phyloP scores from a whole-genome alignment of 2,888 invertebrate species.

The Cremastobaeus sp. region DNA sequence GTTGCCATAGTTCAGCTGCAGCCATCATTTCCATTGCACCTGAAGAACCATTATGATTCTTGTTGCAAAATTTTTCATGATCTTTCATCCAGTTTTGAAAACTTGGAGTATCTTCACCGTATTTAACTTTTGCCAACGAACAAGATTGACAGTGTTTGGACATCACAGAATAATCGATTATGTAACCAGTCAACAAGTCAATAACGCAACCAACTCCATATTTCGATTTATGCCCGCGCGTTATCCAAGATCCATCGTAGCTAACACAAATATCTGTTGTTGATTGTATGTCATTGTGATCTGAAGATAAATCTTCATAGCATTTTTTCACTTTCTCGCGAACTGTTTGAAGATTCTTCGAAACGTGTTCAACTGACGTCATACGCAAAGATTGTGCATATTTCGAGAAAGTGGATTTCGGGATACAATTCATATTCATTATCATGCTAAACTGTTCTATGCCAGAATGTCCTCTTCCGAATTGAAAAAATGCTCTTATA shows the following conservation, averaged over 20 bases:
- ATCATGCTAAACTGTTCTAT: constrained; percentile 25
- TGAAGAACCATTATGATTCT: constrained; percentile 27
- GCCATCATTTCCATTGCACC: constrained; percentile 31
- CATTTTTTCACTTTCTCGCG: constrained; percentile 16
- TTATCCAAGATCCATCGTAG: constrained; percentile 25
- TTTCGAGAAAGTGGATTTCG: constrained; percentile 1
- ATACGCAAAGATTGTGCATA: background rate
- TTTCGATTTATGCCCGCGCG: constrained; percentile 15
- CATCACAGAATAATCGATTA: constrained; percentile 21
- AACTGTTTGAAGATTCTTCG: constrained; percentile 7
- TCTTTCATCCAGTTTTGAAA: background rate
- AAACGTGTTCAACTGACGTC: background rate
- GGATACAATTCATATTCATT: constrained; percentile 21
- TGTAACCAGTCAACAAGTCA: constrained; percentile 5
- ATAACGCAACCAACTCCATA: constrained; percentile 30
- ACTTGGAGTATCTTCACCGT: constrained; percentile 7
- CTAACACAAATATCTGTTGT: constrained; percentile 12
- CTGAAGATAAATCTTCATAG: constrained; percentile 9
- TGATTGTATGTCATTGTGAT: background rate
- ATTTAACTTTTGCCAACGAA: background rate
- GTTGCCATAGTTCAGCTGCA: constrained; percentile 27
- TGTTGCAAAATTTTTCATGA: constrained; percentile 6
- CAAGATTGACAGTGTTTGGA: constrained; percentile 27
- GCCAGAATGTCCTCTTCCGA: constrained; percentile 24
- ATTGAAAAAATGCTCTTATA: constrained; percentile 25